Evolutionary conservation across 1,140 invertebrate species (phyloP), one percentile per base, ranked within the genome.

Genomic region (Cephus cinctus): DNA sequence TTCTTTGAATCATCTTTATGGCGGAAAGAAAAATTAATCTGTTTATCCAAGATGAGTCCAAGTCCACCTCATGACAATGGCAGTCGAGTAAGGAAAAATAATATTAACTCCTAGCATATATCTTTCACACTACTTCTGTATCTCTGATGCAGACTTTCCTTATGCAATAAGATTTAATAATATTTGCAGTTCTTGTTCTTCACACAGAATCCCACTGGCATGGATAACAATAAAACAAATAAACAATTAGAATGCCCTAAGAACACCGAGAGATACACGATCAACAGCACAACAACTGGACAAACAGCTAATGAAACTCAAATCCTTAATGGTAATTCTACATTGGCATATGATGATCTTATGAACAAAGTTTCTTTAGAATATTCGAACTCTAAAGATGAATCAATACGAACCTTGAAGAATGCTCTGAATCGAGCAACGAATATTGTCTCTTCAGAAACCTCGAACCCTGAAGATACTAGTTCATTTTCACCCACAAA

Each of bases 1-100:
- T 65, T 67, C n/a, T 67, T 69, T 23, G 68, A 67, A 43, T 41
- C 65, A 2, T 66, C 63, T 11, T 45, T 67, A 8, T 71, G 68
- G 68, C 56, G 45, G 32, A 67, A 63, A 30, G 68, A 71, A 31
- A 63, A 66, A 35, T 39, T 50, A 34, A 67, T 69, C 30, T 66
- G 59, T 22, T 38, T 66, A n/a, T 66, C 66, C 5, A 65, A 63
- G 57, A 67, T 65, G 61, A 41, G 56, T 14, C 59, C n/a, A n/a
- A n/a, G n/a, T n/a, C n/a, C n/a, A n/a, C n/a, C n/a, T n/a, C n/a
- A 58, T 39, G 16, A 8, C 0, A 25, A 21, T 31, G 23, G 21
- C 1, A 22, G 49, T 36, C 38, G 43, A 41, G 5, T 27, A 27
- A 27, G 25, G n/a, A 27, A 8, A 8, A n/a, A 8, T 27, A 6